These are phyloP conservation scores for Trachemys scripta DNA, from an alignment of 2,113 vertebrate genomes.

Conservation along the genomic window DNA sequence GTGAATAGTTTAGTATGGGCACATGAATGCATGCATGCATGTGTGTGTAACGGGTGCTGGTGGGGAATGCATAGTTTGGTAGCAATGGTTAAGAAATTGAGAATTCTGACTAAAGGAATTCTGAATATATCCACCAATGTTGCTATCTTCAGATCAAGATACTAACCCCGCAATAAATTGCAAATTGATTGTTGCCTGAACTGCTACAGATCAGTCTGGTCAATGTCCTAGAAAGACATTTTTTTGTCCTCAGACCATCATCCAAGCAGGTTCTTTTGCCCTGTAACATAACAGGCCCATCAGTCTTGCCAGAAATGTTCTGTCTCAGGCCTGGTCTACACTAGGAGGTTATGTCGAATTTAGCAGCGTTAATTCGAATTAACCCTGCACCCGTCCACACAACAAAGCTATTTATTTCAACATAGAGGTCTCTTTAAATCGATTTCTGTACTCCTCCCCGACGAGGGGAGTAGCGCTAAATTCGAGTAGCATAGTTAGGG, in stretches of 20 bases:
- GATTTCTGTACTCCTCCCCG: no score
- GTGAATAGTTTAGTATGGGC: neutral
- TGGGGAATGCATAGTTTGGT: accelerated
- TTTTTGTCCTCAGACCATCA: neutral
- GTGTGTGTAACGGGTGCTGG: neutral
- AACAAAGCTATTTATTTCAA: no score
- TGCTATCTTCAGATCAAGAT: neutral
- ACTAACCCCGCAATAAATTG: neutral
- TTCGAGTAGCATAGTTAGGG: no score
- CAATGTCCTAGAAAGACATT: neutral
- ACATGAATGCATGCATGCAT: neutral
- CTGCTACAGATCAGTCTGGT: neutral
- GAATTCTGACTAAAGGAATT: neutral
- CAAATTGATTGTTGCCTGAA: neutral
- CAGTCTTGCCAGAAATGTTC: neutral
- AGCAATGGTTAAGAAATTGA: neutral
- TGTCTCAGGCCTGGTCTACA: neutral
- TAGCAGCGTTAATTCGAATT: no score
- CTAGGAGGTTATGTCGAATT: no score
- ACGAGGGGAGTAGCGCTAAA: no score
- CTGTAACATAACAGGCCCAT: neutral
- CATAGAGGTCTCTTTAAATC: no score
- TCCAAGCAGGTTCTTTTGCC: neutral
- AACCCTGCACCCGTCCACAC: no score
- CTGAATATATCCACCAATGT: neutral